Percentiles rank a stretch among this genome's conserved stretches.
These are phyloP conservation scores for Leuciscus idus DNA, from an alignment of 2,113 vertebrate species.

Conservation along the genomic window DNA sequence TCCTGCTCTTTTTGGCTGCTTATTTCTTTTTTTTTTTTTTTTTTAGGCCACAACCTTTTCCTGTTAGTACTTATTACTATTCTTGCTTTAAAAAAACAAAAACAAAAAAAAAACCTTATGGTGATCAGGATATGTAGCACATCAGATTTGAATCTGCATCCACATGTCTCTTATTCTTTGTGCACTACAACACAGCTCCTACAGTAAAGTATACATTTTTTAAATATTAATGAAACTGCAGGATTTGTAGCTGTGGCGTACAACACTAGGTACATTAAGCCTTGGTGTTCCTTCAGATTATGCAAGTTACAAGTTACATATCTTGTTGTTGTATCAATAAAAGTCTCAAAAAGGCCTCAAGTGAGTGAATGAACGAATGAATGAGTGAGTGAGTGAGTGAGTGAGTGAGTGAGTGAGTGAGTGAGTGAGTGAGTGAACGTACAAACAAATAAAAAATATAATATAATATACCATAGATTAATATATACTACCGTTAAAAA, in stretches of 20 bases:
- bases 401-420: not conserved
- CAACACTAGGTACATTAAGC: not conserved
- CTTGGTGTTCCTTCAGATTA: not conserved
- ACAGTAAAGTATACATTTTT: not conserved
- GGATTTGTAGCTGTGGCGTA: too few relatives aligned
- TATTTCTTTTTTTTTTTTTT: not conserved
- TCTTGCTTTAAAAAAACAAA: too few relatives aligned
- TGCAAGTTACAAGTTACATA: too few relatives aligned
- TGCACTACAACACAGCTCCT: not conserved
- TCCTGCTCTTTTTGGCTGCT: conserved; percentile 4
- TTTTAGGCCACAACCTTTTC: not conserved
- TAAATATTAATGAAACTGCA: not conserved
- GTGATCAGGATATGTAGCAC: not conserved
- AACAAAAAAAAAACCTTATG: accelerated
- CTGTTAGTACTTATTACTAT: not conserved
- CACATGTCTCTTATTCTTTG: not conserved
- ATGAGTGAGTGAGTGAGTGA: too few relatives aligned
- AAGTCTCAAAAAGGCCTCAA: not conserved
- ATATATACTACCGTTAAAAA: not conserved
- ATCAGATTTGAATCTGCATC: not conserved
- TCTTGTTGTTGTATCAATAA: not conserved
- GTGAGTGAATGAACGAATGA: not conserved
- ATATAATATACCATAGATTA: not conserved
- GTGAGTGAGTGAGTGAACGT: too few relatives aligned
- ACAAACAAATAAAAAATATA: too few relatives aligned